Conservation (phyloP, 2,797 vertebrate species). For the Periparus ater region DNA sequence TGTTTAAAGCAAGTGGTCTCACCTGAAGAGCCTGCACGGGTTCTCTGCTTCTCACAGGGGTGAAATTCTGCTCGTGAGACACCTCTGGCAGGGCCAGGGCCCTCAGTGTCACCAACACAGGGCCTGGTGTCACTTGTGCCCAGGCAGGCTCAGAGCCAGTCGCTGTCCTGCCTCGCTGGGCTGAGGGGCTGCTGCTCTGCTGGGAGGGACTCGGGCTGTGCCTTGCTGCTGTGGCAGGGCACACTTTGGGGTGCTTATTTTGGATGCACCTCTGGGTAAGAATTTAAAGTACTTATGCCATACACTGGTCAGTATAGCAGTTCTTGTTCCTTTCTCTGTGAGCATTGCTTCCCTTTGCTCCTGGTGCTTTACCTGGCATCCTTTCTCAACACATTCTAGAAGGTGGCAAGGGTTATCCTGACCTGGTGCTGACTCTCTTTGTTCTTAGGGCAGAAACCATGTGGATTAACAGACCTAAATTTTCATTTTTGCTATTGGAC, state of each 20-base stretch:
- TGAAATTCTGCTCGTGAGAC: not conserved
- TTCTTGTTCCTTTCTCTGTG: not conserved
- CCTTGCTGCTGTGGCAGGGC: not conserved
- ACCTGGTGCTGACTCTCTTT: not conserved
- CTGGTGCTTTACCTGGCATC: not conserved
- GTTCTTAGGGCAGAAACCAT: not conserved
- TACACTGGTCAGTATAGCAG: not conserved
- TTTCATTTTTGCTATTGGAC: not conserved
- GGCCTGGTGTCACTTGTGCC: accelerated
- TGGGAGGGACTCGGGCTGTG: not conserved
- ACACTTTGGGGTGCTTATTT: accelerated
- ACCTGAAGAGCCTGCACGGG: not conserved
- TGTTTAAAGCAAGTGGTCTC: not conserved
- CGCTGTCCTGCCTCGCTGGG: accelerated
- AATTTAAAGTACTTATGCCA: not conserved
- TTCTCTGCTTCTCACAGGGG: not conserved
- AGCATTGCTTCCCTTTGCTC: not conserved
- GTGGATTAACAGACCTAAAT: not conserved
- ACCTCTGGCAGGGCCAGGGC: not conserved
- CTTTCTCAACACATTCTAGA: not conserved
- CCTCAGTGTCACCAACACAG: accelerated
- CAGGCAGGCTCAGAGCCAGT: not conserved
- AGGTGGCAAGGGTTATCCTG: not conserved
- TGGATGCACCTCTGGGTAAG: not conserved
- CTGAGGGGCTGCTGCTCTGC: not conserved